Evolutionary conservation across 2,113 vertebrate genomes (phyloP).

Genomic region (Carassius carassius): DNA sequence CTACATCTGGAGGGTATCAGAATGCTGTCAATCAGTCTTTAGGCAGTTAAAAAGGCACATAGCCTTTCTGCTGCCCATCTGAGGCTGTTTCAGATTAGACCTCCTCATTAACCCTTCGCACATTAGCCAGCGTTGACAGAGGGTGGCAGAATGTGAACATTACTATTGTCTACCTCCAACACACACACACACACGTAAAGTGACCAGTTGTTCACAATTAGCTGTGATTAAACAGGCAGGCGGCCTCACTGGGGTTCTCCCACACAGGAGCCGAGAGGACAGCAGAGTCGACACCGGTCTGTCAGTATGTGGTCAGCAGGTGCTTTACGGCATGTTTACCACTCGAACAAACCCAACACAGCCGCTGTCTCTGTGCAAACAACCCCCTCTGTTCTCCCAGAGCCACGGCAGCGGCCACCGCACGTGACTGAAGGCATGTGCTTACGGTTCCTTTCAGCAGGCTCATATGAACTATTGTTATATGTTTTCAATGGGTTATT

Average conservation of each 20-base stretch:
- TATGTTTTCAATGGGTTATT: slow-evolving; percentile 37
- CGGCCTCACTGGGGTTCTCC: slow-evolving; percentile 44
- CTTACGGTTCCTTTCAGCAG: slow-evolving; percentile 33
- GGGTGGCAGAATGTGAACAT: slow-evolving; percentile 34
- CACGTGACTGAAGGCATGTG: slow-evolving; percentile 44
- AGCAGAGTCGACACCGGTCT: slow-evolving; percentile 34
- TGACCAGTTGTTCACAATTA: slow-evolving; percentile 71
- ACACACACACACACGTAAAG: slow-evolving; percentile 12
- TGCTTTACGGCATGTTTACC: slow-evolving; percentile 42
- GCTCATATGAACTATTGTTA: slow-evolving; percentile 38
- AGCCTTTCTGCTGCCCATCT: background rate
- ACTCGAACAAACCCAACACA: slow-evolving; percentile 41
- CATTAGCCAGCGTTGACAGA: background rate
- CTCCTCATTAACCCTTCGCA: slow-evolving; percentile 2
- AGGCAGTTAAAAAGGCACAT: background rate
- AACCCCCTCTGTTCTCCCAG: slow-evolving; percentile 26
- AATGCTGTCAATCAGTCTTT: slow-evolving; percentile 12
- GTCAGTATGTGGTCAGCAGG: slow-evolving; percentile 40
- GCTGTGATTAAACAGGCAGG: slow-evolving; percentile 64
- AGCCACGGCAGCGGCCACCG: background rate
- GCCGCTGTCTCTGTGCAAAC: slow-evolving; percentile 34
- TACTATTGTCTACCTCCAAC: background rate
- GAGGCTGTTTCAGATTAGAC: background rate
- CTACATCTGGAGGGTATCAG: background rate
- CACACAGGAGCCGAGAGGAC: slow-evolving; percentile 29